Evolutionary conservation across 1,140 invertebrate genomes (phyloP), one percentile per base, ranked within the genome.

Genomic region (Myzus persicae): DNA sequence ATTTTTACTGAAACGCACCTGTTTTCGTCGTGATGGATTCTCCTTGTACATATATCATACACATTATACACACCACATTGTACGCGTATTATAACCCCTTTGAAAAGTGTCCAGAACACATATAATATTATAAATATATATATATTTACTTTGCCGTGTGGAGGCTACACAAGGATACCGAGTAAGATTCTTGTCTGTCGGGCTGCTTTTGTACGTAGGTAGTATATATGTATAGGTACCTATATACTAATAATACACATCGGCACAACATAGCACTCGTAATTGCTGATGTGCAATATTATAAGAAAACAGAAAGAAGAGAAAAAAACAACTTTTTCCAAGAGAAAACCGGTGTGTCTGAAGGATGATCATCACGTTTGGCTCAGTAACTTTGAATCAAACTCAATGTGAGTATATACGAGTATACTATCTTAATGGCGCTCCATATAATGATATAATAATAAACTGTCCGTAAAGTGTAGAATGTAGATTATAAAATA

Each of bases 1-100:
- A 93, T 85, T 85, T 85, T 93, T 93, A n/a, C 44, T 11, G 59
- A 26, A 59, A 44, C n/a, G 91, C 91, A 93, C 91, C 91, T 93
- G 91, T 85, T 84, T 40, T 51, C 76, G 67, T 20, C 14, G 90
- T 36, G 54, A 46, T 36, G 91, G 91, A 92, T 92, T 92, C 76
- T 82, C 24, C n/a, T 81, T 5, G 7, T 18, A 44, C 40, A 76
- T 81, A 24, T 44, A 91, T 76, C 6, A 42, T 36, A 38, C 24
- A 54, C 9, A 84, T 42, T 31, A 40, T n/a, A 38, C 18, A 38
- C 24, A 11, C 8, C 22, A 31, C 22, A 42, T 40, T 89, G 44
- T 44, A 22, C 18, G 2, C 42, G 40, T 91, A 91, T 76, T 76
- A 76, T 76, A 76, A 76, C 44, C 91, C 91, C 76, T 92, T 92